Base-by-base conservation (phyloP, 1,140 invertebrate genomes). In the Musca vetustissima region DNA sequence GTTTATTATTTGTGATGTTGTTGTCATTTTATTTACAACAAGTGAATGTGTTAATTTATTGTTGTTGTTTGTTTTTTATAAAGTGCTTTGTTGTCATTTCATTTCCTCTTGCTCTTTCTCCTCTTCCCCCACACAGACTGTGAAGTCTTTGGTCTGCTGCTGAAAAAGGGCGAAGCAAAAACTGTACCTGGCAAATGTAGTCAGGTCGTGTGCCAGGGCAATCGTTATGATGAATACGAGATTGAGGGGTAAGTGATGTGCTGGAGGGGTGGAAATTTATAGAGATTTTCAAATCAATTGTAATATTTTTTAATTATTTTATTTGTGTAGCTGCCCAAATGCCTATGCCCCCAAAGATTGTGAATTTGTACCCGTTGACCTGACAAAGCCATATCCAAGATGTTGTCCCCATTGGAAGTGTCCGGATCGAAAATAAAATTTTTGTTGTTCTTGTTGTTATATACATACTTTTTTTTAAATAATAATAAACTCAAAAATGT, bases 321-420 rank as follows among this genome's bases (percentile, higher is more conserved):
- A 47, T 55, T 24, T 19, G 28, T 69, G 25, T 59, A 69, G 68
- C 11, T 69, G 68, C 17, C 68, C 68, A 13, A 69, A 69, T 24
- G 68, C 68, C 14, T 69, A 69, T 49, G 68, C 61, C 6, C 61
- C 68, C 19, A 69, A 66, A 59, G 36, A 69, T 49, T 69, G 68
- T 22, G 55, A 47, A 25, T 69, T 69, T 52, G 64, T 69, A 11
- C 68, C 68, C 8, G 64, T 53, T 4, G 68, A 69, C 36, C 50
- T 69, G n/a, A 66, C 61, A 11, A 69, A 69, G 49, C 50, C 68
- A 8, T 69, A 57, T 32, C 68, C 68, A 1, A 55, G 66, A 13
- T 69, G 68, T 14, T 69, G 68, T 17, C 68, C 68, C 17, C 68
- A 57, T 21, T 69, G 68, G 68, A 66, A 65, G 15, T 69, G 68